These are phyloP conservation scores for Lacanobia wlatinum DNA, from an alignment of 2,888 invertebrate species.

Conservation along the genomic window DNA sequence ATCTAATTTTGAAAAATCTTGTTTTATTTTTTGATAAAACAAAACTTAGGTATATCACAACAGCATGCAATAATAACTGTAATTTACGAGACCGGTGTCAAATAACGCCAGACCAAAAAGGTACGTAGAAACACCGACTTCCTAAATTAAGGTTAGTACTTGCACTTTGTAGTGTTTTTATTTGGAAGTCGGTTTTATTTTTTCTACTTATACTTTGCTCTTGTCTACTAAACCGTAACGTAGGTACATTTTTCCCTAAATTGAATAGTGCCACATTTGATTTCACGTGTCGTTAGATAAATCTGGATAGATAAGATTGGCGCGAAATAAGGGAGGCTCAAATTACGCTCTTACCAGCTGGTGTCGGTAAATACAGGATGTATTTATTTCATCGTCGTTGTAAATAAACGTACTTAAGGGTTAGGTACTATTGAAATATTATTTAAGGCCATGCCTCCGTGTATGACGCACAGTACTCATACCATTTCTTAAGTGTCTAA, in stretches of 20 bases:
- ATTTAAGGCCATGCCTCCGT: slow-evolving; percentile 49
- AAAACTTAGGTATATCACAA: too few relatives aligned
- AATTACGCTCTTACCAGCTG: neutral
- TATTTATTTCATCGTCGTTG: too few relatives aligned
- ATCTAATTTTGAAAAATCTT: too few relatives aligned
- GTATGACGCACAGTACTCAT: neutral
- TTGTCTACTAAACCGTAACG: neutral
- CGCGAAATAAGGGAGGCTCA: neutral
- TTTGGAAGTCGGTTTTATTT: neutral
- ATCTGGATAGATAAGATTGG: slow-evolving; percentile 11
- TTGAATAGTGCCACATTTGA: slow-evolving; percentile 36
- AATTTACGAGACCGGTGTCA: too few relatives aligned
- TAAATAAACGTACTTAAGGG: slow-evolving; percentile 64
- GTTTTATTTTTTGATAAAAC: too few relatives aligned
- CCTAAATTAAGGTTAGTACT: too few relatives aligned
- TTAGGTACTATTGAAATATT: slow-evolving; percentile 68
- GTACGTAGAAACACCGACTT: too few relatives aligned
- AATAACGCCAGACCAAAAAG: too few relatives aligned
- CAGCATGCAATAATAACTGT: too few relatives aligned
- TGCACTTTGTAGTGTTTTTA: too few relatives aligned
- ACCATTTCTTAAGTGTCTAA: neutral
- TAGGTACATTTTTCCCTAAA: slow-evolving; percentile 8
- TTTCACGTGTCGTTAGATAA: slow-evolving; percentile 19
- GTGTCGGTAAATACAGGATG: neutral
- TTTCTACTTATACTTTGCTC: neutral